A percentile compares a stretch with the other conserved stretches of the same genome.
Evolutionary conservation across 1,140 invertebrate species (phyloP).

Genomic region (Capitella teleta): DNA sequence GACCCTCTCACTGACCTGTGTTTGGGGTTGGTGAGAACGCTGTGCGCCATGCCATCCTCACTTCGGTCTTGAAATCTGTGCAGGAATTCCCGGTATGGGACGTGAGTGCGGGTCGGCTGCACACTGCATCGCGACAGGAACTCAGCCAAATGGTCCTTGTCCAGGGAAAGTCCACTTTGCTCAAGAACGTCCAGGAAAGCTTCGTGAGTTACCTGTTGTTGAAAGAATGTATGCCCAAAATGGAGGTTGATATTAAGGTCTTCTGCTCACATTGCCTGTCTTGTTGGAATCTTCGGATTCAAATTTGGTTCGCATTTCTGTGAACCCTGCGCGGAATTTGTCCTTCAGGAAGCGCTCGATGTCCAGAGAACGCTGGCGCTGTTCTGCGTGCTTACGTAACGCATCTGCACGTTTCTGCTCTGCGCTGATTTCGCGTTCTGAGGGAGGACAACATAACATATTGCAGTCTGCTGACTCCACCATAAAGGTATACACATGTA

Average conservation of each 20-base stretch:
- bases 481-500: too few species aligned
- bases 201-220: slow-evolving; percentile 29
- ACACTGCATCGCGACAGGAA: slow-evolving; percentile 37
- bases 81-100: slow-evolving; percentile 27
- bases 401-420: too few species aligned
- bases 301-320: slow-evolving; percentile 33
- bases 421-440: too few species aligned
- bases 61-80: slow-evolving; percentile 27
- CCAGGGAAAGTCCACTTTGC: slow-evolving; percentile 30
- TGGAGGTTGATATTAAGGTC: background rate
- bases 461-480: too few species aligned
- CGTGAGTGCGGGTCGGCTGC: slow-evolving; percentile 20
- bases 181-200: slow-evolving; percentile 30
- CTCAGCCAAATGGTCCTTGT: slow-evolving; percentile 30
- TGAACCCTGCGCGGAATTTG: slow-evolving; percentile 40
- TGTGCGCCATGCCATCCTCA: slow-evolving; percentile 37
- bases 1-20: slow-evolving; percentile 38
- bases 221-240: too few species aligned
- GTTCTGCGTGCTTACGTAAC: slow-evolving; percentile 27
- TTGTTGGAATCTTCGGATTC: slow-evolving; percentile 31
- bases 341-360: slow-evolving; percentile 40
- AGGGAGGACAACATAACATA: too few species aligned
- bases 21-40: slow-evolving; percentile 34
- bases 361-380: slow-evolving; percentile 29
- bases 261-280: slow-evolving; percentile 25